Conservation (phyloP, 35 echinoderm and acorn worm genomes). For the Eucidaris tribuloides region DNA sequence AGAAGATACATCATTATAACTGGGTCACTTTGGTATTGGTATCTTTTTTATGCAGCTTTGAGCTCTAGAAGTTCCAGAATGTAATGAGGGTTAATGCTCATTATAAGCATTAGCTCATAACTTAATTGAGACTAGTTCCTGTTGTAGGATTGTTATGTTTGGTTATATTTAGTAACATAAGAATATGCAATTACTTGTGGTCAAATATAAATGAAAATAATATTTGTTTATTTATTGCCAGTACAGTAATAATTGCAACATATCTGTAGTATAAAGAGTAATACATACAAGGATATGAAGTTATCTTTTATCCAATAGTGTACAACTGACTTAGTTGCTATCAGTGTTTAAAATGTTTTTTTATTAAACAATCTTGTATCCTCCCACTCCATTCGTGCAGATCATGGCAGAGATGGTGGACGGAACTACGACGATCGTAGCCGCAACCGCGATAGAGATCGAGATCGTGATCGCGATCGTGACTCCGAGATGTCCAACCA, state of each 20-base stretch:
- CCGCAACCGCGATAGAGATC: not conserved
- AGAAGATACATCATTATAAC: not conserved
- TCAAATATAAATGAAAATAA: too few species aligned
- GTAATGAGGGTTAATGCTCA: not conserved
- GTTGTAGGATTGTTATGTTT: too few species aligned
- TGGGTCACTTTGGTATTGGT: not conserved
- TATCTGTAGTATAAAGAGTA: too few species aligned
- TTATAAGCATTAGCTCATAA: not conserved
- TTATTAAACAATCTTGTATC: too few species aligned
- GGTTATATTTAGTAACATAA: too few species aligned
- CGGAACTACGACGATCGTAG: constrained; percentile 2
- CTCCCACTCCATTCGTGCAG: not conserved
- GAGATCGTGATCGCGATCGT: not conserved
- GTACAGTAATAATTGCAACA: too few species aligned
- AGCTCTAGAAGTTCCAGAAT: not conserved
- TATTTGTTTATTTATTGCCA: too few species aligned
- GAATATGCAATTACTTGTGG: too few species aligned
- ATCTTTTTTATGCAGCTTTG: not conserved
- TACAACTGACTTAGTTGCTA: too few species aligned
- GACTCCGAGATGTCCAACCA: not conserved
- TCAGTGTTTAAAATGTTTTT: too few species aligned
- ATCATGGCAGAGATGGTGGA: not conserved
- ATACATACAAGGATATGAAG: too few species aligned
- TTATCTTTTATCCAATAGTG: too few species aligned
- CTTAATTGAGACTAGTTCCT: not conserved